Conservation (phyloP, 64 coral and sea anemone genomes). For the Anthopleura sola region DNA sequence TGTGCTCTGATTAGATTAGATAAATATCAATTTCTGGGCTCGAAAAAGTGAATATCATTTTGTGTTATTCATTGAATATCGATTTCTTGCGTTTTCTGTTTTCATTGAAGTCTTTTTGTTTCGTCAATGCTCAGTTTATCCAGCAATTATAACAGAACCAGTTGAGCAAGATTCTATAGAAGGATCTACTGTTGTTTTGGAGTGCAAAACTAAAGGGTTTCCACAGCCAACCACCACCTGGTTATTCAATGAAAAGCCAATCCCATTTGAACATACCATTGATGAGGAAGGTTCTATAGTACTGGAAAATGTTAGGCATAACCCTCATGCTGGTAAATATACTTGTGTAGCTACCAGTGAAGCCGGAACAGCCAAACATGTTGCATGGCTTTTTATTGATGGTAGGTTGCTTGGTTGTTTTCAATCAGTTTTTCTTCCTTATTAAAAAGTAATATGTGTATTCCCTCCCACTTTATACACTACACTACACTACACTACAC, state of each 20-base stretch:
- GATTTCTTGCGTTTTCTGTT: neutral
- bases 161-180: neutral
- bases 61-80: neutral
- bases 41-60: too few species aligned
- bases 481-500: constrained; percentile 1
- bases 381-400: neutral
- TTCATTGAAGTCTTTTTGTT: too few species aligned
- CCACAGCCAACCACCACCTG: neutral
- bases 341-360: neutral
- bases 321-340: neutral
- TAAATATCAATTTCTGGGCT: too few species aligned
- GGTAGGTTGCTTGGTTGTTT: neutral
- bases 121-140: neutral
- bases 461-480: too few species aligned
- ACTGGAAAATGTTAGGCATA: neutral
- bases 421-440: too few species aligned
- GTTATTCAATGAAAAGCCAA: neutral
- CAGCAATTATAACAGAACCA: neutral
- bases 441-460: too few species aligned
- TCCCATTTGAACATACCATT: neutral
- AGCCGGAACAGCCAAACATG: neutral
- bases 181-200: neutral
- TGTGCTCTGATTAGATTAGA: too few species aligned
- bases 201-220: neutral
- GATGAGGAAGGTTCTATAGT: neutral